Evolutionary conservation across 2,888 invertebrate species (phyloP), one percentile per base, ranked within the genome.

Genomic region (Pollenia angustigena): DNA sequence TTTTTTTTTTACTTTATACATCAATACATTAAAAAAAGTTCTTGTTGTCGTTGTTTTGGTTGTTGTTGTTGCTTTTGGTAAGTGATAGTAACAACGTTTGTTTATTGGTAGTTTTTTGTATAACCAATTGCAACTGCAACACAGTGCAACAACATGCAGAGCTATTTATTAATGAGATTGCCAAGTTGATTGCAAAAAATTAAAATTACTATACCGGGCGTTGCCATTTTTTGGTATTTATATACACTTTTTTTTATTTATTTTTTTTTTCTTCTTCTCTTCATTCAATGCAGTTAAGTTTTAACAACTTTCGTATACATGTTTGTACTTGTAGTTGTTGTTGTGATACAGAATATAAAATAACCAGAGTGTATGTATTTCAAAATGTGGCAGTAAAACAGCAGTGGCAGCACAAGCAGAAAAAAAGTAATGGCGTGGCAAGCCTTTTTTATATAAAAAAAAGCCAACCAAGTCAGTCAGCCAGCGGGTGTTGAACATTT

Each of bases 111-210:
- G 87, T 84, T 87, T 87, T 87, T 81, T 84, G 81, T 87, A 62
- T 74, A 78, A 84, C 87, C 87, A 87, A 87, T 87, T 87, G 87
- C 83, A 86, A 87, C 83, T 87, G 86, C 86, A 84, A 78, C 62
- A 80, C 84, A 80, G 58, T 85, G 79, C 79, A 81, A 88, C 90
- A 89, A 91, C 92, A 92, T 91, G 91, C 90, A 89, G 92, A 81
- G 92, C 92, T 91, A 91, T 92, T 92, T 92, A 92, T 92, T 92
- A 92, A 92, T 92, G 92, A 92, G 92, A 91, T 92, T 92, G 91
- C 81, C 84, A 88, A 88, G 89, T 91, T 91, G 92, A 92, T 92
- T 91, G 90, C 89, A 91, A 89, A 90, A 89, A 90, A 88, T 87
- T 87, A 87, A 87, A 87, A 87, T 84, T 84, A 84, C 87, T 87